Conservation (phyloP, 2,797 vertebrate genomes). For the Thamnophis elegans region DNA sequence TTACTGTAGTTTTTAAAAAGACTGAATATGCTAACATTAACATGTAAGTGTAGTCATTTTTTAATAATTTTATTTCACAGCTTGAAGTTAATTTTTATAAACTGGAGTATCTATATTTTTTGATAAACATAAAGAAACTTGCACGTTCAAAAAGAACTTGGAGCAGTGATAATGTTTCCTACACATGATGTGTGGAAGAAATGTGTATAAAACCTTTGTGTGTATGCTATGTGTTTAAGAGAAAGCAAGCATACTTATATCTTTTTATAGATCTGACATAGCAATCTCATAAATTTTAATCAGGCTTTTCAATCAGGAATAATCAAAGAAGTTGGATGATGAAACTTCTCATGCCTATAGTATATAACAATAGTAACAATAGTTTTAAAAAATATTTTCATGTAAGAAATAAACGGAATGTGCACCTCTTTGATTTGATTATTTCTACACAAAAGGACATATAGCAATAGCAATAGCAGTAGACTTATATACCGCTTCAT, state of each 20-base stretch:
- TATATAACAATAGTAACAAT: background rate
- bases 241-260: background rate
- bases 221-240: background rate
- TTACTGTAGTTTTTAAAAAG: constrained; percentile 7
- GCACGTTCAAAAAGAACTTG: background rate
- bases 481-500: too few relatives aligned
- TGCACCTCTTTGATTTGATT: background rate
- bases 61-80: constrained; percentile 16
- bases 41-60: background rate
- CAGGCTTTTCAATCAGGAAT: background rate
- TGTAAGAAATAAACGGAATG: background rate
- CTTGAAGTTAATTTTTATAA: background rate
- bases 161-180: background rate
- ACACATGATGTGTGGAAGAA: background rate
- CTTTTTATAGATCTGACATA: background rate
- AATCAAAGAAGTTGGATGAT: background rate
- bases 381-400: background rate
- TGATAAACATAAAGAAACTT: background rate
- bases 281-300: background rate
- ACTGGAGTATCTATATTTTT: background rate
- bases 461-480: too few relatives aligned
- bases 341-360: background rate
- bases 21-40: background rate
- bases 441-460: background rate
- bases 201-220: background rate